A percentile compares a stretch with the other conserved stretches of the same genome.
phyloP scores from a whole-genome alignment of 2,888 invertebrate species.

The Acleris holmiana region DNA sequence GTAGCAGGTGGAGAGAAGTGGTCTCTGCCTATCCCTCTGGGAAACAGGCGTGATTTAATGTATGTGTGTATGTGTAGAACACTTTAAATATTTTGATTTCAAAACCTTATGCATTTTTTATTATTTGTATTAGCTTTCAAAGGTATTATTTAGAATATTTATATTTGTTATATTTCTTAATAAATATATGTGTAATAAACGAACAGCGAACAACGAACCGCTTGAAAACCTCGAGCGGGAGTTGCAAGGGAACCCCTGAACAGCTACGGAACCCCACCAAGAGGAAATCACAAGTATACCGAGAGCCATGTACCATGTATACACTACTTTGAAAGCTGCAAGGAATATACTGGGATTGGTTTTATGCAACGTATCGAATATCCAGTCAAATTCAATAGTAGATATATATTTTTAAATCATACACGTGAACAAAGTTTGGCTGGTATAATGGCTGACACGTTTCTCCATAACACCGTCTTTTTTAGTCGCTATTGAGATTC shows the following conservation, averaged over 20 bases:
- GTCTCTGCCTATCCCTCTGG: no score
- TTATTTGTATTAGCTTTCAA: no score
- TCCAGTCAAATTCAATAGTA: background rate
- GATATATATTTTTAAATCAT: background rate
- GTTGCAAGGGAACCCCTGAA: slow-evolving; percentile 73
- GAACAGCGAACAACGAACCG: slow-evolving; percentile 80
- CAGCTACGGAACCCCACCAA: slow-evolving; percentile 36
- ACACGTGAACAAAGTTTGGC: background rate
- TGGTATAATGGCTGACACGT: background rate
- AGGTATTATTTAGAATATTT: no score
- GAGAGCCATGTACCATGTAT: slow-evolving; percentile 28
- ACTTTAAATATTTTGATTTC: no score
- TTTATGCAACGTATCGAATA: slow-evolving; percentile 12
- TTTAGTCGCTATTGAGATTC: background rate
- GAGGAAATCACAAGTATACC: slow-evolving; percentile 48
- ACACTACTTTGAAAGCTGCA: slow-evolving; percentile 27
- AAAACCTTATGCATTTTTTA: no score
- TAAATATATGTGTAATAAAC: slow-evolving; percentile 35
- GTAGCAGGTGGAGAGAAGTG: no score
- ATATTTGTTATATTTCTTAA: no score
- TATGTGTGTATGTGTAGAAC: no score
- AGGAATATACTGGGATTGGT: slow-evolving; percentile 11
- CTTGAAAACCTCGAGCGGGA: slow-evolving; percentile 80
- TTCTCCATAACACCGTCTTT: slow-evolving; percentile 2
- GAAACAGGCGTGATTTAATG: no score